Percentiles rank a stretch among this genome's conserved stretches.
Evolutionary conservation across 1,140 invertebrate species (phyloP).

Genomic region (Drosophila ananassae): DNA sequence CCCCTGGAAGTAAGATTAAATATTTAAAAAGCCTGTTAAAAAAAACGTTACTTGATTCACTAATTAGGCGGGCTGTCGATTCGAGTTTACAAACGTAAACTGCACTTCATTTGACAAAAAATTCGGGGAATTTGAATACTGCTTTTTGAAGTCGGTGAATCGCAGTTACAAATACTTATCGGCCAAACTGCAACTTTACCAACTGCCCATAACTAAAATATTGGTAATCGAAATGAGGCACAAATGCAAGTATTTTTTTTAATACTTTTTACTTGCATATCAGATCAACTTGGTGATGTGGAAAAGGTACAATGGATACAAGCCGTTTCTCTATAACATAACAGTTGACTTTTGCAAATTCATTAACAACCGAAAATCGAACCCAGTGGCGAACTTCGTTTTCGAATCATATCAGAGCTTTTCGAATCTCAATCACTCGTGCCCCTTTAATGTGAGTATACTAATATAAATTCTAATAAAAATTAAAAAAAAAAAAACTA

Average conservation of each 20-base stretch:
- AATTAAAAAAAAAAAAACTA: no score
- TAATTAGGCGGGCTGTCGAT: background rate
- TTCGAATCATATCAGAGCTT: background rate
- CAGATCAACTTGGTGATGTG: background rate
- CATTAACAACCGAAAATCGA: background rate
- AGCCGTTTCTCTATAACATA: background rate
- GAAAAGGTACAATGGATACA: background rate
- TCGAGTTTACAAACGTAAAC: background rate
- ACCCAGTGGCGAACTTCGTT: background rate
- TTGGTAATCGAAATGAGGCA: background rate
- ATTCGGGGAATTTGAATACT: background rate
- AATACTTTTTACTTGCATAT: background rate
- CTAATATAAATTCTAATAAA: no score
- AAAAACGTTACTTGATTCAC: background rate
- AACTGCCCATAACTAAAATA: background rate
- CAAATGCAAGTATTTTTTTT: background rate
- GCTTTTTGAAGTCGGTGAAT: background rate
- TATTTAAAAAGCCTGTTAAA: background rate
- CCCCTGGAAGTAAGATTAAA: background rate
- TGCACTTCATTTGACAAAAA: background rate
- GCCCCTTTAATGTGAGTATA: background rate
- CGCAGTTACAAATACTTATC: conserved; percentile 1
- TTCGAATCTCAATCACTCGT: background rate
- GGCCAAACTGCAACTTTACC: background rate
- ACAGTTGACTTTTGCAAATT: background rate